A percentile compares a stretch with the other conserved stretches of the same genome.
Evolutionary conservation across 2,113 vertebrate genomes (phyloP).

Genomic region (Pycnonotus jocosus): DNA sequence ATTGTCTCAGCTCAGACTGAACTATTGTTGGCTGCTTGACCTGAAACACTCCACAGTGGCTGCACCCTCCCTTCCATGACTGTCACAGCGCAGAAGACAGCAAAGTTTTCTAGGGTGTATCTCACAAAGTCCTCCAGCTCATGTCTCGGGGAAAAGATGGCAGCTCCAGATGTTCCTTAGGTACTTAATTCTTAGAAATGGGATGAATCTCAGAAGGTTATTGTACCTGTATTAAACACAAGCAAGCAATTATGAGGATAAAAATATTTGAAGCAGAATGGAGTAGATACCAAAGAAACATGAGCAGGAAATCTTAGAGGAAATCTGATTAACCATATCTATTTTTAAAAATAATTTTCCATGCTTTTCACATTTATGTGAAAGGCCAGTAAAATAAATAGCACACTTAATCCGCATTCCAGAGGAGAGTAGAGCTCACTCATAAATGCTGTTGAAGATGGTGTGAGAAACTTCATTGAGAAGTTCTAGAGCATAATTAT

Average conservation of each 20-base stretch:
- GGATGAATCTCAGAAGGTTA: background rate
- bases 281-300: background rate
- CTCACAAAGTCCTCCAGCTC: background rate
- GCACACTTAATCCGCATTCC: background rate
- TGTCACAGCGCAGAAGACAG: background rate
- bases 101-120: background rate
- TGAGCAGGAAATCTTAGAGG: background rate
- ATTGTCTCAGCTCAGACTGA: background rate
- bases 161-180: background rate
- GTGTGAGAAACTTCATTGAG: background rate
- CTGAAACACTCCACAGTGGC: background rate
- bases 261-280: background rate
- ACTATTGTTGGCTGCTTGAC: background rate
- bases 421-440: background rate
- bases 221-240: background rate
- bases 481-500: background rate
- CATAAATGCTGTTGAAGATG: background rate
- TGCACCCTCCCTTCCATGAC: background rate
- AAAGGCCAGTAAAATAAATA: slow-evolving; percentile 16
- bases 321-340: background rate
- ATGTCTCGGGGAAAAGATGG: background rate
- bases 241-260: background rate
- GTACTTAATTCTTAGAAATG: background rate
- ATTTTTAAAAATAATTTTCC: background rate
- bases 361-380: background rate